Evolutionary conservation across 2,113 vertebrate genomes (phyloP).

Genomic region (Balaenoptera acutorostrata): DNA sequence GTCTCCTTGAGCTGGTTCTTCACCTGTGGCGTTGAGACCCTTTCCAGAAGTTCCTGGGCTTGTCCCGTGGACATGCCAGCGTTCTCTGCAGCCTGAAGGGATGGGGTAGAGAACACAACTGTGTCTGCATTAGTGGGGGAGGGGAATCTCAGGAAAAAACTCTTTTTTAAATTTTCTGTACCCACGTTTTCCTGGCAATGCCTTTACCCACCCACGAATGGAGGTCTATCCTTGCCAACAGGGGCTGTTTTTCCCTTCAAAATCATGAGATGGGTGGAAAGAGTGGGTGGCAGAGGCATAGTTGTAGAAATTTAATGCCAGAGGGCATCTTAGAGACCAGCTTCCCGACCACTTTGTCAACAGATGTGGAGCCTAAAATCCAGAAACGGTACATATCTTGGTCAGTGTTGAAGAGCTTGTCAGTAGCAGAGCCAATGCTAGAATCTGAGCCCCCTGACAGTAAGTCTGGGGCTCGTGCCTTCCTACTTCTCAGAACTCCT

Average conservation of each 20-base stretch:
- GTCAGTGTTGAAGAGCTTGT: not conserved
- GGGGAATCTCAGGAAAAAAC: not conserved
- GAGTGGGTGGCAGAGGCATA: not conserved
- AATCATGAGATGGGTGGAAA: not conserved
- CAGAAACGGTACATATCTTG: not conserved
- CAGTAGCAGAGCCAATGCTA: not conserved
- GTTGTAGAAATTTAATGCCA: not conserved
- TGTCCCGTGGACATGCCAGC: conserved; percentile 85
- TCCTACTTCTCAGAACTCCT: not conserved
- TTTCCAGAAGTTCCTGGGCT: conserved; percentile 77
- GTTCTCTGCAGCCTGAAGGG: conserved; percentile 83
- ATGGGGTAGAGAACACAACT: not conserved
- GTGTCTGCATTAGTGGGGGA: not conserved
- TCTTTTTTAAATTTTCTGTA: not conserved
- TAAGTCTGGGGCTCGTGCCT: not conserved
- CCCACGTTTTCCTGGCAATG: not conserved
- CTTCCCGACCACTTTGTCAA: not conserved
- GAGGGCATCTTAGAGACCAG: not conserved
- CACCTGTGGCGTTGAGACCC: conserved; percentile 80
- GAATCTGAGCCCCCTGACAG: not conserved
- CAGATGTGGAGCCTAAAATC: not conserved
- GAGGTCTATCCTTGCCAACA: not conserved
- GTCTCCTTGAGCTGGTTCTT: conserved; percentile 86
- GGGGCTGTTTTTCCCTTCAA: not conserved
- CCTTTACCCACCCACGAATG: not conserved